These are phyloP conservation scores for Styela clava DNA, from an alignment of 23 tunicate genomes.

Conservation along the genomic window DNA sequence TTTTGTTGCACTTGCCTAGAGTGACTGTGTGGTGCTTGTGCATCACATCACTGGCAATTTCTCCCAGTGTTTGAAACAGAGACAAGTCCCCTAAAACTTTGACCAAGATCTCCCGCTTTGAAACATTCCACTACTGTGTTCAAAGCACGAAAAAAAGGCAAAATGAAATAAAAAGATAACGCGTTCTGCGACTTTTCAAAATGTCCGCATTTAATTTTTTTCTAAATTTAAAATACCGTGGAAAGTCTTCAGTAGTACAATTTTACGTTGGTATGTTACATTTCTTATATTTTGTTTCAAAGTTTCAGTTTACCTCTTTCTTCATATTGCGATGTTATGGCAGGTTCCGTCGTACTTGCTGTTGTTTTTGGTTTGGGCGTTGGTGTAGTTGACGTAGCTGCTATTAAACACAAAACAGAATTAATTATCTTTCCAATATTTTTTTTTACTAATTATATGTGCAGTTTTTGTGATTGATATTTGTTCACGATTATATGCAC, in stretches of 20 bases:
- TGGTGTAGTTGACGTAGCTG: neutral
- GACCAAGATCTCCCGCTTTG: slow-evolving; percentile 34
- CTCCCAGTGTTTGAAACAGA: slow-evolving; percentile 29
- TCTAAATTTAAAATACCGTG: too few species aligned
- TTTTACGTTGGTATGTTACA: too few species aligned
- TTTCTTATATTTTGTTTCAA: too few species aligned
- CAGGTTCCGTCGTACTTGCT: neutral
- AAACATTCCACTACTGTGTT: neutral
- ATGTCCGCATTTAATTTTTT: too few species aligned
- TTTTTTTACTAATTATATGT: too few species aligned
- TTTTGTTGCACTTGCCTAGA: slow-evolving; percentile 28
- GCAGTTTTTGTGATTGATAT: too few species aligned
- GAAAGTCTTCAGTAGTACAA: too few species aligned
- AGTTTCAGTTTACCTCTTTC: neutral
- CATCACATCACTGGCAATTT: neutral
- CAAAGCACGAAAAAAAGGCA: neutral
- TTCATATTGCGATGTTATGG: neutral
- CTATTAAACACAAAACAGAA: too few species aligned
- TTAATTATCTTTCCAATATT: too few species aligned
- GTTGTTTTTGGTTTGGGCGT: neutral
- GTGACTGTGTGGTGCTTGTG: neutral
- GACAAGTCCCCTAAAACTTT: slow-evolving; percentile 64
- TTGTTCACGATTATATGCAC: too few species aligned
- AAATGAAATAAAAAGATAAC: too few species aligned
- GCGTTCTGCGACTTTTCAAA: too few species aligned